Base-by-base conservation (phyloP, 2,888 invertebrate genomes). In the Phaonia tiefii region DNA sequence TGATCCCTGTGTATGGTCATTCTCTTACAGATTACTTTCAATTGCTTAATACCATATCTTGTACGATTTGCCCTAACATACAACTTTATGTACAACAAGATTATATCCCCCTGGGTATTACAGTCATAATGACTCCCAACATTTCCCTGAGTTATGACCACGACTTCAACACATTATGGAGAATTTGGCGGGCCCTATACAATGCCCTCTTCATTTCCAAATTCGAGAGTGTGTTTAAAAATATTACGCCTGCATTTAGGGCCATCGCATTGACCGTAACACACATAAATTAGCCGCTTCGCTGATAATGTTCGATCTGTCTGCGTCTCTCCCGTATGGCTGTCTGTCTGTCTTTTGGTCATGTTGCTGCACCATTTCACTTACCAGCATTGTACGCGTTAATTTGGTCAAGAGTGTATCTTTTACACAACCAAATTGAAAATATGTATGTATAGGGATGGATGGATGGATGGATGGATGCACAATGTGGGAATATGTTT, bases 201-300 rank as follows among this genome's bases (percentile, higher is more conserved):
- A 42, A 15, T 46, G 42, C 22, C 8, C 13, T 7, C 44, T 44
- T 22, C 37, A n/a, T n/a, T n/a, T n/a, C n/a, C n/a, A n/a, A n/a
- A n/a, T n/a, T n/a, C n/a, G n/a, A n/a, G 58, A 0, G 26, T 26
- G 37, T 31, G 37, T 63, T 39, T 11, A 20, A 42, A 11, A 13
- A 39, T 63, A 63, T 63, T 63, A 39, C 20, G 31, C 72, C 22
- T 63, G 39, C 66, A 17, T 58, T 69, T 51, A 25, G 70, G 70
- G 46, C 75, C 79, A 63, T 51, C 58, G 69, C 67, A 69, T 74
- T 81, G 81, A 81, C 77, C 75, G 69, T 67, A 73, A 70, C 76
- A 58, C 60, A 80, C 78, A 84, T 84, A 84, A 84, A 84, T 84
- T 84, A 82, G 80, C 65, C 73, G 73, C 79, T 80, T 80, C 76